Evolutionary conservation across 2,888 invertebrate genomes (phyloP).

Genomic region (Meteorus cinctellus): DNA sequence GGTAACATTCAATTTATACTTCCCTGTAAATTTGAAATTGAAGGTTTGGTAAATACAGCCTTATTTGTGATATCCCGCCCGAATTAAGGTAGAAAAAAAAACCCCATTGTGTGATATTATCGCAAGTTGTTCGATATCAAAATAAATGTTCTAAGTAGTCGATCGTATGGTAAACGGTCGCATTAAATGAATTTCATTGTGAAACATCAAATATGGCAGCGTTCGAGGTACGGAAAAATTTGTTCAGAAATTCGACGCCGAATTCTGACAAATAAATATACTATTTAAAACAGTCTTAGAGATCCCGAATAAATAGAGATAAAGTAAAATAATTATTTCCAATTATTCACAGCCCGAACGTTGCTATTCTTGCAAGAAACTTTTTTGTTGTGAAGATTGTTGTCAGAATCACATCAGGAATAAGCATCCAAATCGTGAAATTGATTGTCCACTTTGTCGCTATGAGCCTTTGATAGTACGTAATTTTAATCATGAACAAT

Average conservation of each 20-base stretch:
- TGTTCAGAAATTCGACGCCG: not conserved
- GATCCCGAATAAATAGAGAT: not conserved
- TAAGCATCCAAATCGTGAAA: conserved; percentile 58
- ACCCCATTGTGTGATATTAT: not conserved
- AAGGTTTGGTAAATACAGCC: not conserved
- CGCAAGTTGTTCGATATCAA: not conserved
- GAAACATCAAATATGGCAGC: conserved; percentile 34
- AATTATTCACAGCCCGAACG: conserved; percentile 54
- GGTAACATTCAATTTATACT: not conserved
- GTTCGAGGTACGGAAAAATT: conserved; percentile 38
- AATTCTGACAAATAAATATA: not conserved
- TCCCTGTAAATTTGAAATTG: not conserved
- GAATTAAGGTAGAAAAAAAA: not conserved
- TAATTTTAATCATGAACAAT: conserved; percentile 54
- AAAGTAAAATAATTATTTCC: not conserved
- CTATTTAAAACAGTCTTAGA: not conserved
- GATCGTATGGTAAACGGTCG: not conserved
- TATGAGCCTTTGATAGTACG: conserved; percentile 56
- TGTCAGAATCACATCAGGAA: conserved; percentile 60
- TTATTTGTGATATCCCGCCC: not conserved
- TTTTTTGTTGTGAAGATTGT: conserved; percentile 65
- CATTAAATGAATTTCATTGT: not conserved
- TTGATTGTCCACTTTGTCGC: conserved; percentile 61
- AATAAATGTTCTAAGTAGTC: not conserved
- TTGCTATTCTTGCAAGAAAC: conserved; percentile 62